Conservation (phyloP, 2,113 vertebrate species). For the Ancistrus triradiatus region DNA sequence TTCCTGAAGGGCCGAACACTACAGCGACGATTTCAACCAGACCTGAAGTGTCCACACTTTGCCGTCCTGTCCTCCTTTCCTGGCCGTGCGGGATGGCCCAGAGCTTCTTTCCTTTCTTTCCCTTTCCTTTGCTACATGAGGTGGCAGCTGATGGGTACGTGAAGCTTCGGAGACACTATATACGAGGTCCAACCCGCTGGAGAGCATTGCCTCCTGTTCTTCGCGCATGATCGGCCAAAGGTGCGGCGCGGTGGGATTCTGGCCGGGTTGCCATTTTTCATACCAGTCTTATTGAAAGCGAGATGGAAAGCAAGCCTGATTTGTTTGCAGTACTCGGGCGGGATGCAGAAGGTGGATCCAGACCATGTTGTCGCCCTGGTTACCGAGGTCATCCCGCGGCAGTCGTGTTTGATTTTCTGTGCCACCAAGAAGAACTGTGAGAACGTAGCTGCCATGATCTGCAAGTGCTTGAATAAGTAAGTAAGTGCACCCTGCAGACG, state of each 20-base stretch:
- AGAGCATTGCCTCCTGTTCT: constrained; percentile 77
- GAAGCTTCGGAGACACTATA: constrained; percentile 81
- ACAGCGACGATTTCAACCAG: constrained; percentile 82
- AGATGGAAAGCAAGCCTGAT: too few relatives aligned
- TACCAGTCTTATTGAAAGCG: too few relatives aligned
- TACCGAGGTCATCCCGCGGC: constrained; percentile 86
- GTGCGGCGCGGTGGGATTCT: too few relatives aligned
- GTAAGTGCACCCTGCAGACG: constrained; percentile 74
- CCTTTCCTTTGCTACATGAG: constrained; percentile 66
- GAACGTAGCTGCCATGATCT: constrained; percentile 92
- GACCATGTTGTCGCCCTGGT: constrained; percentile 91
- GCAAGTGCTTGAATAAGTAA: constrained; percentile 87
- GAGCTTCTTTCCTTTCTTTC: too few relatives aligned
- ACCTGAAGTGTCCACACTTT: constrained; percentile 71
- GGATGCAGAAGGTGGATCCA: constrained; percentile 84
- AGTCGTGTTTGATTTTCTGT: constrained; percentile 94
- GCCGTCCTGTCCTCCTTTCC: too few relatives aligned
- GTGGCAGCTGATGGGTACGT: constrained; percentile 91
- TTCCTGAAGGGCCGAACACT: constrained; percentile 88
- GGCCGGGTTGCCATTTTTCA: too few relatives aligned
- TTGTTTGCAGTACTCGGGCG: constrained; percentile 73
- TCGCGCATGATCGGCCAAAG: constrained; percentile 53
- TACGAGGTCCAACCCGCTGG: constrained; percentile 79
- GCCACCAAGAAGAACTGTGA: constrained; percentile 97
- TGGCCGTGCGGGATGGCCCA: too few relatives aligned